Evolutionary conservation across 2,797 vertebrate genomes (phyloP).

Genomic region (Lophotriccus pileatus): DNA sequence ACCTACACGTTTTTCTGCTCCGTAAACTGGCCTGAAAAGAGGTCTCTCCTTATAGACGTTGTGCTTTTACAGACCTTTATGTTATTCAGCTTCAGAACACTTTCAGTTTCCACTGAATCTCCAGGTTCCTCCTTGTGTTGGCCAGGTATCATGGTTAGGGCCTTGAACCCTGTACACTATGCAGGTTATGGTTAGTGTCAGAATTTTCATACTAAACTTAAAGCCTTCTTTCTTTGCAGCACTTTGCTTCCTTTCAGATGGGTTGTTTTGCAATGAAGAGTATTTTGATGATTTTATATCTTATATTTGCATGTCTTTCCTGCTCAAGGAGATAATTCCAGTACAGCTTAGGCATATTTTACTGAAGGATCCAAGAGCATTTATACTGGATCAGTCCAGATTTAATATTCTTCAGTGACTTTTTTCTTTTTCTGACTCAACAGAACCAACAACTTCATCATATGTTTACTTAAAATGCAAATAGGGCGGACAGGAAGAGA

Average conservation of each 20-base stretch:
- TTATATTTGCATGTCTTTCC: neutral
- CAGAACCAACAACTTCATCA: neutral
- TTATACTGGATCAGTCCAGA: neutral
- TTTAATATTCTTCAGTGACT: neutral
- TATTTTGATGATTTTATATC: neutral
- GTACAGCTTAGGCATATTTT: neutral
- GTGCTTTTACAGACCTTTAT: neutral
- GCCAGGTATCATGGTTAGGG: neutral
- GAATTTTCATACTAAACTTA: neutral
- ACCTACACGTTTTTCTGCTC: rapidly evolving
- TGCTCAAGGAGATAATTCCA: neutral
- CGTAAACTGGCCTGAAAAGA: neutral
- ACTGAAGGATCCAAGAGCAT: neutral
- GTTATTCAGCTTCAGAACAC: neutral
- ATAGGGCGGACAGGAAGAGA: rapidly evolving
- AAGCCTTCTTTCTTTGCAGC: neutral
- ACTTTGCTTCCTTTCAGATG: neutral
- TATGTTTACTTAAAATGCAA: neutral
- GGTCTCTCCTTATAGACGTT: neutral
- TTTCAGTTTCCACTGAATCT: neutral
- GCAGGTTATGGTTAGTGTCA: neutral
- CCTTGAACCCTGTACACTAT: neutral
- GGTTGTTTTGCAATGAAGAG: neutral
- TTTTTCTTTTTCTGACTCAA: neutral
- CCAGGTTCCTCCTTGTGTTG: neutral